Evolutionary conservation across 1,140 invertebrate genomes (phyloP).

Genomic region (Zaprionus ghesquierei): DNA sequence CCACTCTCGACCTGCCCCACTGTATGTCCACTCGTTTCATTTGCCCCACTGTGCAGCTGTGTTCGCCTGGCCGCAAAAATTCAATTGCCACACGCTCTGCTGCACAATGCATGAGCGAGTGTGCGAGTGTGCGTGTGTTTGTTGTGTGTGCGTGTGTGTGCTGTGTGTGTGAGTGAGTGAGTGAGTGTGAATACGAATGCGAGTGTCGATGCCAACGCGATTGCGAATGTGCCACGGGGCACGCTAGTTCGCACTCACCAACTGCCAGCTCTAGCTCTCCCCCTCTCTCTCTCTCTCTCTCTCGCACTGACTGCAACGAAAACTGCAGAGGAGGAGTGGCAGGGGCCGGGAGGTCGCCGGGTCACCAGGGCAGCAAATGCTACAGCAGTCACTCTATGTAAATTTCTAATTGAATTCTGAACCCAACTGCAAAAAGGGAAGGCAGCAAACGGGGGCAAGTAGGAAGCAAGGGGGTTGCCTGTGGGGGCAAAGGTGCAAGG

Average conservation of each 20-base stretch:
- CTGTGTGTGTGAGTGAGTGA: not conserved
- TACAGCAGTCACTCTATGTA: slow-evolving; percentile 22
- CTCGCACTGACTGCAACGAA: not conserved
- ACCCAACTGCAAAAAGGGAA: not conserved
- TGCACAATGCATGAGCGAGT: slow-evolving; percentile 22
- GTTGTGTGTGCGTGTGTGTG: not conserved
- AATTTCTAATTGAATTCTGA: slow-evolving; percentile 41
- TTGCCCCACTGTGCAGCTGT: not conserved
- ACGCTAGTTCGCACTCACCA: slow-evolving; percentile 6
- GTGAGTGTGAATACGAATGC: not conserved
- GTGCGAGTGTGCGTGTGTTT: not conserved
- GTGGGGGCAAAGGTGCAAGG: not conserved
- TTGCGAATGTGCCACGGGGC: slow-evolving; percentile 7
- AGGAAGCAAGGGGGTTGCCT: no score
- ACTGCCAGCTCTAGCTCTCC: not conserved
- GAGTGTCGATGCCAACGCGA: slow-evolving; percentile 3
- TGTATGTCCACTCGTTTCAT: not conserved
- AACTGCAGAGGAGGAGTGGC: not conserved
- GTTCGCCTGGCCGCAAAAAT: slow-evolving; percentile 34
- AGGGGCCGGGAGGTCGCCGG: not conserved
- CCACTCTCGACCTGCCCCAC: slow-evolving; percentile 18
- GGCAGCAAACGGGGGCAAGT: no score
- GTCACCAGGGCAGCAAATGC: slow-evolving; percentile 6
- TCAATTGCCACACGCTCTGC: slow-evolving; percentile 46
- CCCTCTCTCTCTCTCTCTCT: not conserved